These are phyloP conservation scores for Heliocidaris tuberculata DNA, from an alignment of 35 echinoderm and acorn worm species.

Conservation along the genomic window DNA sequence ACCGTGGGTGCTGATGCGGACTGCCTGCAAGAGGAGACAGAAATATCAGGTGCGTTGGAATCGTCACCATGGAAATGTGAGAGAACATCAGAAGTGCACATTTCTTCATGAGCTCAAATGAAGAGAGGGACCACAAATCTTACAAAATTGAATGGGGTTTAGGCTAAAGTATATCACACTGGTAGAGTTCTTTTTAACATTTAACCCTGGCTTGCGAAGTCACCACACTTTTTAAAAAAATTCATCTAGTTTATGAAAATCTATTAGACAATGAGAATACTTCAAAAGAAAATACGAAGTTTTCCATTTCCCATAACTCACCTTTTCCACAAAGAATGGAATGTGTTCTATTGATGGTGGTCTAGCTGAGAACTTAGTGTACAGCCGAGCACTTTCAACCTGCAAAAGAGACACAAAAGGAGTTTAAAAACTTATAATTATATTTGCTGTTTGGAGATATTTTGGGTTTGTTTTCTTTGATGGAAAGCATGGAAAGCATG, in stretches of 20 bases:
- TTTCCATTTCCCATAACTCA: neutral
- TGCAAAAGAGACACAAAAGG: slow-evolving; percentile 38
- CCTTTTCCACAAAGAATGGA: slow-evolving; percentile 91
- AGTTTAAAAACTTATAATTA: no score
- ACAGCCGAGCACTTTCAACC: slow-evolving; percentile 91
- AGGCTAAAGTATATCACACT: no score
- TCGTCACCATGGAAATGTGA: no score
- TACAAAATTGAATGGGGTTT: neutral
- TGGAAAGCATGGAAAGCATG: no score
- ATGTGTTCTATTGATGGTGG: slow-evolving; percentile 72
- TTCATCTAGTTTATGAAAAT: no score
- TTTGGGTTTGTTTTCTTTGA: no score
- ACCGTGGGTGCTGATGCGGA: slow-evolving; percentile 88
- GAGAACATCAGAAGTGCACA: neutral
- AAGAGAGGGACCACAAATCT: neutral
- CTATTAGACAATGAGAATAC: no score
- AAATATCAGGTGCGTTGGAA: neutral
- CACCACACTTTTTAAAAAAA: no score
- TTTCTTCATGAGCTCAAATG: neutral
- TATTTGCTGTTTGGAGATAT: no score
- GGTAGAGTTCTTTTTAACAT: no score
- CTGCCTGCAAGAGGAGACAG: slow-evolving; percentile 58
- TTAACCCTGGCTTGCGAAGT: no score
- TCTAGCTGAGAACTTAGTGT: slow-evolving; percentile 85
- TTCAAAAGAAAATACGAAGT: neutral